phyloP scores from a whole-genome alignment of 2,797 vertebrate species.

The Arrhamphus sclerolepis region DNA sequence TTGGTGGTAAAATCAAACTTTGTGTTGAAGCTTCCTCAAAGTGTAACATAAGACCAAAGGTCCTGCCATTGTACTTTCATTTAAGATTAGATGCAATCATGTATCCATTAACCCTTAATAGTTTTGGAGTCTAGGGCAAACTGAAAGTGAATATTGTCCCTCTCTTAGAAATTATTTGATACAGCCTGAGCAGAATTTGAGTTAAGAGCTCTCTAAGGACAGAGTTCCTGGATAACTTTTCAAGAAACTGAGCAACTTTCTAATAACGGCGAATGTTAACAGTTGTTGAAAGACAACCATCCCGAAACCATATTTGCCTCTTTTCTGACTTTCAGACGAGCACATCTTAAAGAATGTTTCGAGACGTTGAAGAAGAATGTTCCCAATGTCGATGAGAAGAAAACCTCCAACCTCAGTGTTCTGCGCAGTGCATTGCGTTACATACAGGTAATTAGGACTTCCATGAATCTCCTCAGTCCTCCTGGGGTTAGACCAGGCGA shows the following conservation, averaged over 20 bases:
- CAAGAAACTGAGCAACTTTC: conserved; percentile 1
- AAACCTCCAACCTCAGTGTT: conserved; percentile 98
- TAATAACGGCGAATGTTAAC: not conserved
- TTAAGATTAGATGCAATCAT: too few species aligned
- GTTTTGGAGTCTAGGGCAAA: too few species aligned
- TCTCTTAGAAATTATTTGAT: not conserved
- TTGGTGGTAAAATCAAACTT: conserved; percentile 1
- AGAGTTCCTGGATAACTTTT: conserved; percentile 1
- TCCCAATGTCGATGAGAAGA: conserved; percentile 97
- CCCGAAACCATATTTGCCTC: too few species aligned
- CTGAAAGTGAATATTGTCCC: too few species aligned
- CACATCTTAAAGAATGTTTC: conserved; percentile 98
- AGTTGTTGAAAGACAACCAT: too few species aligned
- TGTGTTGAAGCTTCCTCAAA: not conserved
- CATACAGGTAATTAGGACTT: conserved; percentile 89
- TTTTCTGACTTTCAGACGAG: conserved; percentile 76
- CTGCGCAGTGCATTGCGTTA: conserved; percentile 95
- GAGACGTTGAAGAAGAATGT: conserved; percentile 98
- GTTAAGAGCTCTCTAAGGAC: not conserved
- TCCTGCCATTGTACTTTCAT: too few species aligned
- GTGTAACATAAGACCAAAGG: too few species aligned
- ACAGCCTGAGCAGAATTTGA: not conserved
- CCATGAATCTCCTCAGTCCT: not conserved
- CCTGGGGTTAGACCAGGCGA: not conserved
- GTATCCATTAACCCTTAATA: too few species aligned